These are phyloP conservation scores for Hartigia nigra DNA, from an alignment of 2,888 invertebrate species.

Conservation along the genomic window DNA sequence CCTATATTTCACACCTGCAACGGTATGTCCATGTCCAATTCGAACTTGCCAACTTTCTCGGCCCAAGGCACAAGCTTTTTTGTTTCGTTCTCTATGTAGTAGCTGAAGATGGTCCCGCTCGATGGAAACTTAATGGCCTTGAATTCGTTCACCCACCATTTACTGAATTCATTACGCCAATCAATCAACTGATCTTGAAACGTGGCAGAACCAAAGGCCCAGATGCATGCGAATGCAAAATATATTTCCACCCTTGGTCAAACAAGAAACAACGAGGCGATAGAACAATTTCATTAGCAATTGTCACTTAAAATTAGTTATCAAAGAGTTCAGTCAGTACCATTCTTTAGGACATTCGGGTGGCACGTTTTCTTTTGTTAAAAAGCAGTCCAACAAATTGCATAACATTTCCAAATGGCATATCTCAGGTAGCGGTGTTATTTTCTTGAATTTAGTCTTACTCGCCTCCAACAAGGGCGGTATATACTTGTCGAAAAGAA, in stretches of 20 bases:
- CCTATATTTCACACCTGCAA: slow-evolving; percentile 74
- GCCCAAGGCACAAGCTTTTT: slow-evolving; percentile 91
- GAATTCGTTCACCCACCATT: slow-evolving; percentile 95
- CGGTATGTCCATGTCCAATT: slow-evolving; percentile 88
- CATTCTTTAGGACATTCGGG: slow-evolving; percentile 92
- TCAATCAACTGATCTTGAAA: slow-evolving; percentile 93
- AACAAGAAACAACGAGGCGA: background rate
- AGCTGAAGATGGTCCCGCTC: slow-evolving; percentile 87
- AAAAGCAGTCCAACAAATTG: slow-evolving; percentile 84
- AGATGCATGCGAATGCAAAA: slow-evolving; percentile 89
- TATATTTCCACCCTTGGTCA: slow-evolving; percentile 82
- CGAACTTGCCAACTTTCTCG: slow-evolving; percentile 81
- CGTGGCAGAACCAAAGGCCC: slow-evolving; percentile 93
- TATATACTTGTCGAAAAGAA: slow-evolving; percentile 94
- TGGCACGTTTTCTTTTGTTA: slow-evolving; percentile 84
- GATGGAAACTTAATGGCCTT: slow-evolving; percentile 90
- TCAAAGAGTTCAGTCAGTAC: slow-evolving; percentile 56
- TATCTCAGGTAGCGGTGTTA: slow-evolving; percentile 91
- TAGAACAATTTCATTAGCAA: background rate
- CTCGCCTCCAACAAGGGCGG: slow-evolving; percentile 83
- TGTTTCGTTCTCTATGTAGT: slow-evolving; percentile 86
- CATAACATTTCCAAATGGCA: slow-evolving; percentile 91
- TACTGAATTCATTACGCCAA: slow-evolving; percentile 93
- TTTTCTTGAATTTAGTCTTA: slow-evolving; percentile 83
- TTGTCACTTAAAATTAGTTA: background rate